These are phyloP conservation scores for Brachionus calyciflorus DNA, from an alignment of 1,140 invertebrate genomes.

Conservation along the genomic window DNA sequence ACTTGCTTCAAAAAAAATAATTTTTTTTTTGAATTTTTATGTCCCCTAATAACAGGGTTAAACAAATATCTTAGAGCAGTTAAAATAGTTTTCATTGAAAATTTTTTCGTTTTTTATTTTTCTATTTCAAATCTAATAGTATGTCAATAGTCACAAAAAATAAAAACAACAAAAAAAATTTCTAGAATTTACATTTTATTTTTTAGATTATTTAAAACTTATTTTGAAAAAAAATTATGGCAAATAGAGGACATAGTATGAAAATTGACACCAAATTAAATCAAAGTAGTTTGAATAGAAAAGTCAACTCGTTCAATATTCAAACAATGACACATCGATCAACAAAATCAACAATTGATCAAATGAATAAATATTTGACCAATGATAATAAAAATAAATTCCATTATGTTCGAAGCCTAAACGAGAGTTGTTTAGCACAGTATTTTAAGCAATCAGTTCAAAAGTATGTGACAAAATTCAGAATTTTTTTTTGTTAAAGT, in stretches of 20 bases:
- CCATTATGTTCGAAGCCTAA: slow-evolving; percentile 15
- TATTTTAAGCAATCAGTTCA: slow-evolving; percentile 32
- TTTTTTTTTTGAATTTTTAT: too few relatives aligned
- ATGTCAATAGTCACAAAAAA: slow-evolving; percentile 19
- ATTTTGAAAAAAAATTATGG: slow-evolving; percentile 19
- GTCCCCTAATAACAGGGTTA: not conserved
- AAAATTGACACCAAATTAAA: not conserved
- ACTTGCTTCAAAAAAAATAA: too few relatives aligned
- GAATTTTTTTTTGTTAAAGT: not conserved
- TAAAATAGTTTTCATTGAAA: too few relatives aligned
- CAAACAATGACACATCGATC: not conserved
- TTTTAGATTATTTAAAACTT: too few relatives aligned
- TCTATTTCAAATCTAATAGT: not conserved
- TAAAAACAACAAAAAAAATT: too few relatives aligned
- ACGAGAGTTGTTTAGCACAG: slow-evolving; percentile 17
- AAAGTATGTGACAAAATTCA: slow-evolving; percentile 41
- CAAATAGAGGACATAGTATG: not conserved
- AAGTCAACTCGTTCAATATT: not conserved
- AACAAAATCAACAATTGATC: not conserved
- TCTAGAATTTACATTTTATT: too few relatives aligned
- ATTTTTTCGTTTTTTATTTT: not conserved
- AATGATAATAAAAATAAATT: slow-evolving; percentile 19
- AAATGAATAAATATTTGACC: slow-evolving; percentile 14
- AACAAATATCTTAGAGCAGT: slow-evolving; percentile 19
- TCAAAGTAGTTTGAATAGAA: not conserved